These are phyloP conservation scores for Zaprionus camerounensis DNA, from an alignment of 1,140 invertebrate species.

Conservation along the genomic window DNA sequence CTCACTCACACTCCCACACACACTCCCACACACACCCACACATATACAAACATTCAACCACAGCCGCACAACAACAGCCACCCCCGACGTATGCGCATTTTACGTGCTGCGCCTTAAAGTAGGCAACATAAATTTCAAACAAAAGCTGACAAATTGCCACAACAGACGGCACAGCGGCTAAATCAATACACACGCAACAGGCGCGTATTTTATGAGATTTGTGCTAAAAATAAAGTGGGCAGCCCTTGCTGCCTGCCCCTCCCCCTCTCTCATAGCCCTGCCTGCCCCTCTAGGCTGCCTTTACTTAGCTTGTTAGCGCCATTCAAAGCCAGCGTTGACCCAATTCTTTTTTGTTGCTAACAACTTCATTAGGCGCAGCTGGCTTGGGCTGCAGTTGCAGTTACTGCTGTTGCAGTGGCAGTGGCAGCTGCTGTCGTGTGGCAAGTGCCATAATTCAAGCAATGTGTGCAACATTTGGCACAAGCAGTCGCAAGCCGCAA, in stretches of 20 bases:
- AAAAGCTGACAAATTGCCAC: slow-evolving; percentile 53
- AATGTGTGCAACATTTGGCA: slow-evolving; percentile 44
- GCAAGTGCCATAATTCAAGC: slow-evolving; percentile 68
- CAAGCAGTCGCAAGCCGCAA: slow-evolving; percentile 35
- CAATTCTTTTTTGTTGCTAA: slow-evolving; percentile 38
- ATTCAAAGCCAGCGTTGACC: slow-evolving; percentile 46
- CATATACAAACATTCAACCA: neutral
- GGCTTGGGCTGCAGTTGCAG: slow-evolving; percentile 35
- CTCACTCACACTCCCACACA: slow-evolving; percentile 5
- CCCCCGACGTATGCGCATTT: slow-evolving; percentile 31
- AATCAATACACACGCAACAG: slow-evolving; percentile 49
- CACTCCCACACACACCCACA: neutral
- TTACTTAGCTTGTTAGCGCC: slow-evolving; percentile 37
- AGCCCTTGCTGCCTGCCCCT: neutral
- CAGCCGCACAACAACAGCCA: slow-evolving; percentile 6
- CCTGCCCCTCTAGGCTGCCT: neutral
- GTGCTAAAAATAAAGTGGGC: slow-evolving; percentile 37
- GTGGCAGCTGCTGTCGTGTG: slow-evolving; percentile 22
- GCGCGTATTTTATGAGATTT: slow-evolving; percentile 50
- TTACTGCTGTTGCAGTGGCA: slow-evolving; percentile 25
- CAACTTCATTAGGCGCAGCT: slow-evolving; percentile 63
- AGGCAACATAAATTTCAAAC: slow-evolving; percentile 49
- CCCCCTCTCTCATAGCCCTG: neutral
- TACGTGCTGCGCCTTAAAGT: slow-evolving; percentile 49
- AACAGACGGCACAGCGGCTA: slow-evolving; percentile 20